A percentile compares a stretch with the other conserved stretches of the same genome.
Evolutionary conservation across 2,113 vertebrate genomes (phyloP).

Genomic region (Fulmarus glacialis): DNA sequence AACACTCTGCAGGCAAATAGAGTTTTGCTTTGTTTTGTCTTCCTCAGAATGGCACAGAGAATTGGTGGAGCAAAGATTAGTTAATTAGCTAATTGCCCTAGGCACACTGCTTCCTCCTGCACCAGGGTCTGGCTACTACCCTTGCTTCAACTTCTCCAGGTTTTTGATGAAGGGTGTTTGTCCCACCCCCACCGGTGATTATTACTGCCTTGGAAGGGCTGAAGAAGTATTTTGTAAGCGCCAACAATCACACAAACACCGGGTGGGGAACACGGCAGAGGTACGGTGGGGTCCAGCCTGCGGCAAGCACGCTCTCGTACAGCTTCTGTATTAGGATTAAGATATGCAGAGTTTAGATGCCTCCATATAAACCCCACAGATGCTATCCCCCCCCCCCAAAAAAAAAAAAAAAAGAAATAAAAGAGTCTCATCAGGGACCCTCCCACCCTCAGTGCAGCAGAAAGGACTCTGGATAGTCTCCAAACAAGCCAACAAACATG

Average conservation of each 20-base stretch:
- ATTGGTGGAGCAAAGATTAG: neutral
- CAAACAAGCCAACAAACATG: neutral
- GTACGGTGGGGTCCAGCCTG: neutral
- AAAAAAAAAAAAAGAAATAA: neutral
- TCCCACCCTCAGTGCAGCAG: neutral
- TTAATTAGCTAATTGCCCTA: neutral
- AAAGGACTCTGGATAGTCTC: neutral
- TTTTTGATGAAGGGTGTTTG: neutral
- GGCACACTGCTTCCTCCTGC: neutral
- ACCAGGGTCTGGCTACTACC: neutral
- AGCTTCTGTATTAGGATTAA: neutral
- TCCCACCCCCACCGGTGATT: neutral
- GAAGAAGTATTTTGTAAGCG: neutral
- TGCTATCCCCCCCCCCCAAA: neutral
- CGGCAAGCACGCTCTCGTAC: fast-evolving
- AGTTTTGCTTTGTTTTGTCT: neutral
- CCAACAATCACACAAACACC: fast-evolving
- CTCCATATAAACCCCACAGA: neutral
- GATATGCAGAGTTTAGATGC: neutral
- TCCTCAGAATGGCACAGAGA: neutral
- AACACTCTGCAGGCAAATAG: neutral
- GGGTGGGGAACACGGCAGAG: fast-evolving
- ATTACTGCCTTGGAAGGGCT: neutral
- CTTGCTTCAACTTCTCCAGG: neutral
- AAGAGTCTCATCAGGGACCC: neutral